Evolutionary conservation across 2,797 vertebrate species (phyloP).

Genomic region (Syndactyla subalaris): DNA sequence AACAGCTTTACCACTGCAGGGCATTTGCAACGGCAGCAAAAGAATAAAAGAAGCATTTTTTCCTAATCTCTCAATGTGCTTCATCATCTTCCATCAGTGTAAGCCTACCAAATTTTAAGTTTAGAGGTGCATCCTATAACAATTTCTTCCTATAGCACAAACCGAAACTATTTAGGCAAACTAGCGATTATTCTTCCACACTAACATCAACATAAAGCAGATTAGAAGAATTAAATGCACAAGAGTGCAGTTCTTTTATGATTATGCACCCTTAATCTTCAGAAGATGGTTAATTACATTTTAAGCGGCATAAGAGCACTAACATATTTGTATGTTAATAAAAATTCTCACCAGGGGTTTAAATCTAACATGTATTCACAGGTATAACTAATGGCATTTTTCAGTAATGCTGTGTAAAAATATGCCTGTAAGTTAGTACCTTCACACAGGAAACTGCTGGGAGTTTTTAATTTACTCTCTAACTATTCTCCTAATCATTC

Average conservation of each 20-base stretch:
- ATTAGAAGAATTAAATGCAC: slow-evolving; percentile 65
- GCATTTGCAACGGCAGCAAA: background rate
- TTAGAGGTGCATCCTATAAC: background rate
- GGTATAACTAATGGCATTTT: slow-evolving; percentile 66
- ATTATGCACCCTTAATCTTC: slow-evolving; percentile 67
- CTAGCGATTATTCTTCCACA: slow-evolving; percentile 20
- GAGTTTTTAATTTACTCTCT: slow-evolving; percentile 72
- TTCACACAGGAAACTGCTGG: slow-evolving; percentile 55
- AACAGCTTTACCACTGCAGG: background rate
- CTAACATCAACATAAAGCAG: slow-evolving; percentile 53
- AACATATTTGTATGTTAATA: slow-evolving; percentile 72
- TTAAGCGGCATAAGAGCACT: slow-evolving; percentile 63
- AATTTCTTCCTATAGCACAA: background rate
- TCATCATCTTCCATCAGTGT: background rate
- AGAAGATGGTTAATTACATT: slow-evolving; percentile 72
- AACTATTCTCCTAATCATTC: slow-evolving; percentile 62
- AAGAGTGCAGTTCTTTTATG: slow-evolving; percentile 57
- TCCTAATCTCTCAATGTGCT: background rate
- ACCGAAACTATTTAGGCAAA: slow-evolving; percentile 45
- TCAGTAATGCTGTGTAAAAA: slow-evolving; percentile 44
- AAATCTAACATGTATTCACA: slow-evolving; percentile 62
- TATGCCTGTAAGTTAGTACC: slow-evolving; percentile 48
- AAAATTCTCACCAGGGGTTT: slow-evolving; percentile 71
- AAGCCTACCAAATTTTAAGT: slow-evolving; percentile 2
- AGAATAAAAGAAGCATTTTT: background rate